phyloP scores from a whole-genome alignment of 1,140 invertebrate species.

The Lucilia sericata region DNA sequence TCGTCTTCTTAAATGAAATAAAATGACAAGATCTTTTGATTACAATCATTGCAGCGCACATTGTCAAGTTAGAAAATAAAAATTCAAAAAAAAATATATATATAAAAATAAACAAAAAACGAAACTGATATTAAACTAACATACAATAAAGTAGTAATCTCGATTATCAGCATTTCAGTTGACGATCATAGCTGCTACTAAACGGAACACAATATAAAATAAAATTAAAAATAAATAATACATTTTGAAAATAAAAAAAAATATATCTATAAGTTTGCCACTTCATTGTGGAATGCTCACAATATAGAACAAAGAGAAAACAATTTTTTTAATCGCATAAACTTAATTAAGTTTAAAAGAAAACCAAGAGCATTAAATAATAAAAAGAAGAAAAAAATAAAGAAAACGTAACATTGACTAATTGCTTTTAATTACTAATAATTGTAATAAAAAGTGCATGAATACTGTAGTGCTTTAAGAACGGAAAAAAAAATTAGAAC shows the following conservation, averaged over 20 bases:
- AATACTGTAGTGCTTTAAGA: no score
- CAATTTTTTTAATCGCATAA: not conserved
- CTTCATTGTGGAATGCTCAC: not conserved
- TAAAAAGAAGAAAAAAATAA: no score
- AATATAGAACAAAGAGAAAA: not conserved
- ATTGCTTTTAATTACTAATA: not conserved
- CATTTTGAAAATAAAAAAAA: not conserved
- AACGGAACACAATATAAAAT: not conserved
- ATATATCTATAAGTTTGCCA: not conserved
- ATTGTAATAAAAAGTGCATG: no score
- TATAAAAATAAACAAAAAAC: not conserved
- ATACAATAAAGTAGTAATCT: not conserved
- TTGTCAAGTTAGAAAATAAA: conserved; percentile 7
- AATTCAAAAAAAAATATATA: not conserved
- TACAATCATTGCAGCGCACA: not conserved
- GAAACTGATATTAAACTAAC: not conserved
- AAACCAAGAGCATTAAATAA: no score
- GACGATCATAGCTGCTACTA: not conserved
- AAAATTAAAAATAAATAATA: not conserved
- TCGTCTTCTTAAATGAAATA: not conserved
- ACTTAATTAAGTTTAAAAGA: not conserved
- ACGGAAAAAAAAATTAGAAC: not conserved
- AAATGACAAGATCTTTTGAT: not conserved
- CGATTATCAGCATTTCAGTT: conserved; percentile 14
- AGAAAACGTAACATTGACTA: not conserved